A percentile compares a stretch with the other conserved stretches of the same genome.
Conservation (phyloP, 2,113 vertebrate species). For the Corythoichthys intestinalis region DNA sequence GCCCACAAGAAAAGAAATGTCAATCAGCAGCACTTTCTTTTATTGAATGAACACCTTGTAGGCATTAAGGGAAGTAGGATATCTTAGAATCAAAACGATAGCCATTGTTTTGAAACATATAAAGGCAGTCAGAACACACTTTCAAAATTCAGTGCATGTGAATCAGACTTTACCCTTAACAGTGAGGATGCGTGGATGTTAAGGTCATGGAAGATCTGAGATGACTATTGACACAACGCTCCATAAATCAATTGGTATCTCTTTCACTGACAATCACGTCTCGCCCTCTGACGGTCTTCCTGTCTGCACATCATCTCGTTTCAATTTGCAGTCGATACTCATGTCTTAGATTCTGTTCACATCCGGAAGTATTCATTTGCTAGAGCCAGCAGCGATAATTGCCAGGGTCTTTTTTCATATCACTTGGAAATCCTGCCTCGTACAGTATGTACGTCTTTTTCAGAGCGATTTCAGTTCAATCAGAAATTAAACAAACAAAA, state of each 20-base stretch:
- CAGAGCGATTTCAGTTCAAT: conserved; percentile 37
- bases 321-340: conserved; percentile 26
- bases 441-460: background rate
- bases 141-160: no score
- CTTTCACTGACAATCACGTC: conserved; percentile 14
- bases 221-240: conserved; percentile 38
- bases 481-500: background rate
- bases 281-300: conserved; percentile 14
- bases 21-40: no score
- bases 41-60: no score
- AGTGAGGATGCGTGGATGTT: background rate
- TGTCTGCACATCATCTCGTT: conserved; percentile 10
- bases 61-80: no score
- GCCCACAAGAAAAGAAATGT: no score
- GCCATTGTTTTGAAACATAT: no score
- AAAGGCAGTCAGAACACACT: no score
- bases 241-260: conserved; percentile 21
- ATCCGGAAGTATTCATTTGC: conserved; percentile 3
- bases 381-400: background rate
- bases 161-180: no score
- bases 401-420: conserved; percentile 19
- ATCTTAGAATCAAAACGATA: no score
- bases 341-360: conserved; percentile 23
- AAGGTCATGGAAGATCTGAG: conserved; percentile 45
- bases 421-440: conserved; percentile 20